Evolutionary conservation across 2,888 invertebrate genomes (phyloP).

Genomic region (Linnaemya vulpina): DNA sequence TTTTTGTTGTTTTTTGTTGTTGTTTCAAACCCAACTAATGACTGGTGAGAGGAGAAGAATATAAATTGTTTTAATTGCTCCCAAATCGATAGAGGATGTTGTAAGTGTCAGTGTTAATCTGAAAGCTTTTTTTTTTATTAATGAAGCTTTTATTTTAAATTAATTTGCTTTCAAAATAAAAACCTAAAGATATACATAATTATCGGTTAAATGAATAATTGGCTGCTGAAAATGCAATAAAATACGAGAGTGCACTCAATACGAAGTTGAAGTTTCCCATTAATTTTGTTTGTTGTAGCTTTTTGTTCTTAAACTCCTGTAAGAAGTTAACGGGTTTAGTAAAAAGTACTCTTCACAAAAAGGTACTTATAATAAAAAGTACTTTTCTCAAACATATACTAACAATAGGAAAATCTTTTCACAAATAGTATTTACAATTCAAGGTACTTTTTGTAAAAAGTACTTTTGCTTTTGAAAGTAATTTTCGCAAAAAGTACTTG

Average conservation of each 20-base stretch:
- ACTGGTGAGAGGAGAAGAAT: background rate
- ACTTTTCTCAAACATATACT: too few species aligned
- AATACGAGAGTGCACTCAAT: background rate
- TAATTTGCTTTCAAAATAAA: background rate
- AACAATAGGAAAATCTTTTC: too few species aligned
- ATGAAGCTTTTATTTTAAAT: slow-evolving; percentile 20
- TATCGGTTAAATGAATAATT: background rate
- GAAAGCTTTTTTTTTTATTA: slow-evolving; percentile 32
- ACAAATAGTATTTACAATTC: too few species aligned
- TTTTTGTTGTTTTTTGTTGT: background rate
- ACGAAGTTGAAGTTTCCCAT: background rate
- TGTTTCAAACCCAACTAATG: slow-evolving; percentile 29
- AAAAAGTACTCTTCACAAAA: too few species aligned
- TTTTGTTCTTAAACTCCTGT: too few species aligned
- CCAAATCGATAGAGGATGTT: slow-evolving; percentile 3
- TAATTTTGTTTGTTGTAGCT: too few species aligned
- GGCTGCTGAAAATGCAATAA: background rate
- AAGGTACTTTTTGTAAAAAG: too few species aligned
- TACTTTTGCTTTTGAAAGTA: too few species aligned
- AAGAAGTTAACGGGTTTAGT: too few species aligned
- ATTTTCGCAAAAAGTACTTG: too few species aligned
- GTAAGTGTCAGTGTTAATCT: slow-evolving; percentile 20
- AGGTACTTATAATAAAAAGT: too few species aligned
- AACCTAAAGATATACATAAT: background rate
- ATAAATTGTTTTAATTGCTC: slow-evolving; percentile 19